phyloP scores from a whole-genome alignment of 2,888 invertebrate species.

The Ferdinandea cuprea region DNA sequence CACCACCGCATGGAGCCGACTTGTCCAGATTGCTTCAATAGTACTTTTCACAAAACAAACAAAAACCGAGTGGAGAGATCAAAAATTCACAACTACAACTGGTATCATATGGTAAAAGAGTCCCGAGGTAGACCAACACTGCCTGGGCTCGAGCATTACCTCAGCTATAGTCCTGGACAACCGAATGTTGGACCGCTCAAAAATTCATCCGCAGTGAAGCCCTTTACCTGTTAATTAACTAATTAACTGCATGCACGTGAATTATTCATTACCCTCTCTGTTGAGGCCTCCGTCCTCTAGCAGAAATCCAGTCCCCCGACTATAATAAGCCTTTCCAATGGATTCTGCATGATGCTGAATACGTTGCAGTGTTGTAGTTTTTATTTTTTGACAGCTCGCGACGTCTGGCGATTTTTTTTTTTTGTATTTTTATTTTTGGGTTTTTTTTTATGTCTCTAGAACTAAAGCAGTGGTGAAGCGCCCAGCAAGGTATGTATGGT shows the following conservation, averaged over 20 bases:
- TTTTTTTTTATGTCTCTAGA: too few relatives aligned
- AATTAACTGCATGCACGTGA: slow-evolving; percentile 74
- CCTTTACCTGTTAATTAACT: slow-evolving; percentile 74
- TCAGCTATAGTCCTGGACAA: slow-evolving; percentile 30
- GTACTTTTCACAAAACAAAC: not conserved
- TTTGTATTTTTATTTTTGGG: not conserved
- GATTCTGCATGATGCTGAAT: slow-evolving; percentile 34
- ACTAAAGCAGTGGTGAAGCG: slow-evolving; percentile 40
- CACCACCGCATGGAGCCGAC: slow-evolving; percentile 16
- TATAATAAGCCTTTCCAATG: slow-evolving; percentile 22
- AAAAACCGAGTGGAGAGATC: slow-evolving; percentile 35
- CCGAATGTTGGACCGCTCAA: slow-evolving; percentile 53
- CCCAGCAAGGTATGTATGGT: slow-evolving; percentile 43
- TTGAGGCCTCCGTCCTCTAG: slow-evolving; percentile 17
- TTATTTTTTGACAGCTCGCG: slow-evolving; percentile 24
- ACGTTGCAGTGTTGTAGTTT: slow-evolving; percentile 33
- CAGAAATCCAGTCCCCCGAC: slow-evolving; percentile 24
- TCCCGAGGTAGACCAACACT: slow-evolving; percentile 12
- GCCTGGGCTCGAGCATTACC: slow-evolving; percentile 12
- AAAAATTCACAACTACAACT: slow-evolving; percentile 56
- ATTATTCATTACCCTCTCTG: slow-evolving; percentile 64
- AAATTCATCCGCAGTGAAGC: slow-evolving; percentile 73
- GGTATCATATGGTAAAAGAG: slow-evolving; percentile 5
- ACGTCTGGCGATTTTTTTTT: slow-evolving; percentile 18
- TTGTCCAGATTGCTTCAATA: slow-evolving; percentile 35